Base-by-base conservation (phyloP, 2,888 invertebrate genomes). In the Oscheius sp. region DNA sequence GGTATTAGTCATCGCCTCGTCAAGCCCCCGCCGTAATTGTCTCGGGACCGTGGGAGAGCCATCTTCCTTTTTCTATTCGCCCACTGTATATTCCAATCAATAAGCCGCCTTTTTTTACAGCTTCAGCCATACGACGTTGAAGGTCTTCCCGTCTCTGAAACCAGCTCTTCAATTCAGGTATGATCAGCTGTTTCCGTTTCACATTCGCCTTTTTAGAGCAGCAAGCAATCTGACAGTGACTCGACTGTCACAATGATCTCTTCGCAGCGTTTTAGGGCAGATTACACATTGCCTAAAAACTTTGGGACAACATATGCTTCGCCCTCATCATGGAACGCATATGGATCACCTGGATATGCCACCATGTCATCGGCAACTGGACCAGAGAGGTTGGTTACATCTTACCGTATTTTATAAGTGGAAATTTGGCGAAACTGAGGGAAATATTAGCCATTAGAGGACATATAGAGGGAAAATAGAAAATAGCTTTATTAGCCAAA, bases 171-270 rank as follows among this genome's bases (percentile, higher is more conserved):
- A 6, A 9, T 66, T 12, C 66, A 66, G 66, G 66, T 66, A 12
- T 1, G 23, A 12, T 0, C 18, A 2, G 12, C 21, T 63, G 16
- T 61, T 3, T 43, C 45, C 21, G 35, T 35, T 35, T 35, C 9
- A 3, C 35, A 35, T 35, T 7, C 18, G n/a, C 21, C 9, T 29
- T 49, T 66, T 66, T 21, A 66, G 66, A 66, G 66, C 35, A 35
- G 35, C 66, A 52, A 52, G 21, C 41, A 61, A 43, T 43, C 61
- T 49, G 66, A 49, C n/a, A 66, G 66, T 49, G 66, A 52, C 29
- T 66, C 66, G 16, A 66, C 66, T 2, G 49, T 27, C 66, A 66
- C 66, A 49, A 66, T 66, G 66, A 66, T 66, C 66, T 21, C 49
- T 29, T 66, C 66, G 1, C 66, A 66, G 29, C 46, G 66, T 25